Base-by-base conservation (phyloP, 2,888 invertebrate genomes). In the Metalampra italica region DNA sequence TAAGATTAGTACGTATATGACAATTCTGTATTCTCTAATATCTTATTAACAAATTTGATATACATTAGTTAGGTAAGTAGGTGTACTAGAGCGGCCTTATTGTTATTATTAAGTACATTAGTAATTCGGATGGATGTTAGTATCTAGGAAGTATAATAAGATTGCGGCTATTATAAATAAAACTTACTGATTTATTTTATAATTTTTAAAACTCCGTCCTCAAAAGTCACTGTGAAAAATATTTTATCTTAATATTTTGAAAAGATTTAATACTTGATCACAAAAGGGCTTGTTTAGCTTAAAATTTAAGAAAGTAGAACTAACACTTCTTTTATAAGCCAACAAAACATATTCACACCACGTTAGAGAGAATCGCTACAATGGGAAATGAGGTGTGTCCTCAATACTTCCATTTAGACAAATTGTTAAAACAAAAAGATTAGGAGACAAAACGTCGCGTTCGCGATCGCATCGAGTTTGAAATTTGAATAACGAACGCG, bases 331-430 rank as follows among this genome's bases (percentile, higher is more conserved):
- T 78, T 86, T 85, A 74, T 85, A 56, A 58, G 58, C 62, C 58
- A 74, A 83, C 85, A 86, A 86, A 78, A 75, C 78, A 81, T 82
- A 72, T 82, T 85, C 82, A 85, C 88, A 82, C 77, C 75, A 75
- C 80, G 74, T 83, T 79, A 83, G 68, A 80, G 60, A 78, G 78
- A 79, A 78, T 82, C 54, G 60, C 56, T 71, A 81, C 82, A 85
- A 86, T 70, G 64, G 77, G 65, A 75, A 85, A 84, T 77, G 80
- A 84, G 82, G 70, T 75, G 77, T 80, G 86, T 65, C 83, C 86
- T 81, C 88, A 83, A 84, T 86, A 80, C 76, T 82, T 80, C 78
- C 84, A 85, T 83, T 79, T 75, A 80, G 75, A 76, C 67, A 68
- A 75, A 72, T 74, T 70, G 66, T 71, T 68, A 71, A 71, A 71